Conservation (phyloP, 2,797 vertebrate genomes). For the Ctenopoma kingsleyae region DNA sequence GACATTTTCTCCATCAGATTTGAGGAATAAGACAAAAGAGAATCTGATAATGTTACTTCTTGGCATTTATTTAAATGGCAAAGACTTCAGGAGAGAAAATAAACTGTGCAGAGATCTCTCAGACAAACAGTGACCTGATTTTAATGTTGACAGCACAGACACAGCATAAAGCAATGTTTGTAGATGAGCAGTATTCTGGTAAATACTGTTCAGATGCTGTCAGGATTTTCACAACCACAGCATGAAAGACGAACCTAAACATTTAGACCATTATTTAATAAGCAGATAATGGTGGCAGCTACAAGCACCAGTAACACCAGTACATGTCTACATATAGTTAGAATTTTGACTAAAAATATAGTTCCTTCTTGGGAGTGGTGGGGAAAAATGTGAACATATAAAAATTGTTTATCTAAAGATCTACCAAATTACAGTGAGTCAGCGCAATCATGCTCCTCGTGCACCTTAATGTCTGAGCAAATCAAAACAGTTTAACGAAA, state of each 20-base stretch:
- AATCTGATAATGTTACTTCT: conserved; percentile 25
- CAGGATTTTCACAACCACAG: not conserved
- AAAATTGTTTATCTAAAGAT: not conserved
- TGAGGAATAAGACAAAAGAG: conserved; percentile 5
- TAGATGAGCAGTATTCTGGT: not conserved
- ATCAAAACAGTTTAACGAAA: not conserved
- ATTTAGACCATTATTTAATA: conserved; percentile 2
- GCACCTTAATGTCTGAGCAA: not conserved
- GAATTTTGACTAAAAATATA: too few relatives aligned
- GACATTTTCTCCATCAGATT: conserved; percentile 1
- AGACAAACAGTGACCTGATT: conserved; percentile 8
- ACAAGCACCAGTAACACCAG: not conserved
- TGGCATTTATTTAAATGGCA: conserved; percentile 17
- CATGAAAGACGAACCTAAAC: conserved; percentile 12
- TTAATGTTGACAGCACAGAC: conserved; percentile 5
- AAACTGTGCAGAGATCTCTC: not conserved
- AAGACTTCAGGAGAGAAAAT: not conserved
- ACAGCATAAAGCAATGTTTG: not conserved
- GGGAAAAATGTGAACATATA: not conserved
- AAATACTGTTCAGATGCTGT: conserved; percentile 10
- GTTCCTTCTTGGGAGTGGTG: not conserved
- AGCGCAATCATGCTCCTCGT: not conserved
- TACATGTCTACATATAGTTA: too few relatives aligned
- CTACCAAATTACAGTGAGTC: not conserved
- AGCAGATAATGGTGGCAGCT: conserved; percentile 3